These are phyloP conservation scores for Schrankia costaestrigalis DNA, from an alignment of 2,888 invertebrate species.

Conservation along the genomic window DNA sequence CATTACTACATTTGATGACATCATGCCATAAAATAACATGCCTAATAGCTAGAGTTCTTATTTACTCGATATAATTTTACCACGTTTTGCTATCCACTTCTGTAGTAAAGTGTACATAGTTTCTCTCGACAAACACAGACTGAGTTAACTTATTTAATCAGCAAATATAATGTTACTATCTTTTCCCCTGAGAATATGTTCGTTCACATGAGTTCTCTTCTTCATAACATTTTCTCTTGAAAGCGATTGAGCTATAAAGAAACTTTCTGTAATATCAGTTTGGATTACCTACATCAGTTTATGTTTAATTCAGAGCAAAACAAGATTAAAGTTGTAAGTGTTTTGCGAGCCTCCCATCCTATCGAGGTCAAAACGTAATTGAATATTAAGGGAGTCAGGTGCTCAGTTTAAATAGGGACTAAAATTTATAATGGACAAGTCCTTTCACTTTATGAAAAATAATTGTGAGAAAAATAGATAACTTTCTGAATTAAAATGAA, in stretches of 20 bases:
- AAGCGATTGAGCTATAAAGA: conserved; percentile 12
- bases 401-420: conserved; percentile 16
- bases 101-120: too few species aligned
- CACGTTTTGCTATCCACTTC: too few species aligned
- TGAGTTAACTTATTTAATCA: too few species aligned
- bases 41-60: too few species aligned
- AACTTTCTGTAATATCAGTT: conserved; percentile 8
- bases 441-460: conserved; percentile 15
- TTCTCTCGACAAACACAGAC: too few species aligned
- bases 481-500: conserved; percentile 24
- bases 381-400: conserved; percentile 25
- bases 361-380: conserved; percentile 25
- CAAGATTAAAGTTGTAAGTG: conserved; percentile 2
- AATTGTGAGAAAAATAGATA: conserved; percentile 15
- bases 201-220: conserved; percentile 1
- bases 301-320: conserved; percentile 2
- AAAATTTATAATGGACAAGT: conserved; percentile 18
- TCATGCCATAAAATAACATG: too few species aligned
- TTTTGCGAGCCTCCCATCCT: conserved; percentile 8
- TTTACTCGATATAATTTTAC: too few species aligned
- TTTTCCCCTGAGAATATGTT: conserved; percentile 1
- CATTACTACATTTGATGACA: too few species aligned
- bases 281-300: background rate
- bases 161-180: background rate
- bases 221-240: conserved; percentile 5